Evolutionary conservation across 2,797 vertebrate species (phyloP).

Genomic region (Alcedo quadribrachys): DNA sequence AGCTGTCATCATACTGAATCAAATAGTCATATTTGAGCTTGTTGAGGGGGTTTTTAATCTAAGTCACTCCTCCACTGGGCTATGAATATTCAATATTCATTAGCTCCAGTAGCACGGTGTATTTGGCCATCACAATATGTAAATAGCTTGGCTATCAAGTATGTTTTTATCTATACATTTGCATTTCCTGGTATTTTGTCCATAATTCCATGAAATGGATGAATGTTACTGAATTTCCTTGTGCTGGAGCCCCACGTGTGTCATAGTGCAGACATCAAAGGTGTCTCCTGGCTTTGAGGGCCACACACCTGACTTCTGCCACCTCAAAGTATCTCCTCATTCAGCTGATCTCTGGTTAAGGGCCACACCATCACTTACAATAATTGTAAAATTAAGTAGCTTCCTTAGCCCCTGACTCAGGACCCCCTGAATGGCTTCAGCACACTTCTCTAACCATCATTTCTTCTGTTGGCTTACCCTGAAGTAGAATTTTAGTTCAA

Average conservation of each 20-base stretch:
- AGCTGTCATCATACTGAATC: not conserved
- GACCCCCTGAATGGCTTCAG: not conserved
- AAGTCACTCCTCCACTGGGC: not conserved
- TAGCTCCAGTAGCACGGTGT: not conserved
- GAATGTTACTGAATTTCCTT: not conserved
- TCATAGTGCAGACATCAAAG: not conserved
- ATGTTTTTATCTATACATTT: not conserved
- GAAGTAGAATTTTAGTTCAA: not conserved
- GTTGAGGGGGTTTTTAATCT: not conserved
- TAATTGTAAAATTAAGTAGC: not conserved
- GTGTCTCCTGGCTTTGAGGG: not conserved
- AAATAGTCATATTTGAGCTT: not conserved
- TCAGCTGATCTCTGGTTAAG: not conserved
- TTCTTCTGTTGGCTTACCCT: not conserved
- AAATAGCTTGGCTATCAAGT: not conserved
- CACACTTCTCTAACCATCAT: not conserved
- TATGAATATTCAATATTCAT: not conserved
- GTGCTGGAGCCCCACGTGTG: rapidly evolving
- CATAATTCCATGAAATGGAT: not conserved
- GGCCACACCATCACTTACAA: not conserved
- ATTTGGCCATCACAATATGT: not conserved
- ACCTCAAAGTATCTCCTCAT: not conserved
- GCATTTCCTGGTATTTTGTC: not conserved
- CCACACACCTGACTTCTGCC: not conserved
- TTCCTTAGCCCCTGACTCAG: not conserved